Conservation (phyloP, 2,113 vertebrate genomes). For the Calidris pugnax region DNA sequence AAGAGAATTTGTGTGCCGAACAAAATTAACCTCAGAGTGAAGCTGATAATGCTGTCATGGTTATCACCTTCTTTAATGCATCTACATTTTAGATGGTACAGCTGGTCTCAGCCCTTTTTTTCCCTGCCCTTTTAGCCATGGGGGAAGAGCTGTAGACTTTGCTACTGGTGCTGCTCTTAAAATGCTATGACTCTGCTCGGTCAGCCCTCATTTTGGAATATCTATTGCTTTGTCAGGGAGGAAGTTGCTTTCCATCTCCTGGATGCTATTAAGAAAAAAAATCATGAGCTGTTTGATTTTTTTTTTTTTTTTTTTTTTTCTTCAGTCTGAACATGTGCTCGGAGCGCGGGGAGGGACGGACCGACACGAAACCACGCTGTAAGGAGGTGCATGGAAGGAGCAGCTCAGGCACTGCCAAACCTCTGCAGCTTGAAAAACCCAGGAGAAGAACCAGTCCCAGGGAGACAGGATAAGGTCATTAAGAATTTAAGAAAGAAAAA, state of each 20-base stretch:
- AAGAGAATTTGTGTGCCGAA: not conserved
- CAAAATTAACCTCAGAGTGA: not conserved
- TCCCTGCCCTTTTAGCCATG: not conserved
- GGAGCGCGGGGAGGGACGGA: not conserved
- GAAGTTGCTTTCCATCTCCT: not conserved
- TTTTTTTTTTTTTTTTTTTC: not conserved
- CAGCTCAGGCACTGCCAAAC: not conserved
- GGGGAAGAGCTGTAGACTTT: not conserved
- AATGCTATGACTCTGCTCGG: not conserved
- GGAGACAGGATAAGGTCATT: not conserved
- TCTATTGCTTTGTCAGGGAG: not conserved
- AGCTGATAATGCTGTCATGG: not conserved
- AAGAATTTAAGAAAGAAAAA: not conserved
- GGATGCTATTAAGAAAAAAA: not conserved
- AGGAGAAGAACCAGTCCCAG: not conserved
- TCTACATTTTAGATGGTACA: not conserved
- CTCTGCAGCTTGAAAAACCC: not conserved
- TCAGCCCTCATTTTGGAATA: not conserved
- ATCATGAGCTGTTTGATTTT: not conserved
- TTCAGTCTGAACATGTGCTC: not conserved
- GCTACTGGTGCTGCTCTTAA: not conserved
- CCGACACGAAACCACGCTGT: not conserved
- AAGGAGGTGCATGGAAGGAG: not conserved
- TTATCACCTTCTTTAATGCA: not conserved
- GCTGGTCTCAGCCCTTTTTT: not conserved